These are phyloP conservation scores for Glyphotaelius pellucidus DNA, from an alignment of 2,888 invertebrate genomes.

Conservation along the genomic window DNA sequence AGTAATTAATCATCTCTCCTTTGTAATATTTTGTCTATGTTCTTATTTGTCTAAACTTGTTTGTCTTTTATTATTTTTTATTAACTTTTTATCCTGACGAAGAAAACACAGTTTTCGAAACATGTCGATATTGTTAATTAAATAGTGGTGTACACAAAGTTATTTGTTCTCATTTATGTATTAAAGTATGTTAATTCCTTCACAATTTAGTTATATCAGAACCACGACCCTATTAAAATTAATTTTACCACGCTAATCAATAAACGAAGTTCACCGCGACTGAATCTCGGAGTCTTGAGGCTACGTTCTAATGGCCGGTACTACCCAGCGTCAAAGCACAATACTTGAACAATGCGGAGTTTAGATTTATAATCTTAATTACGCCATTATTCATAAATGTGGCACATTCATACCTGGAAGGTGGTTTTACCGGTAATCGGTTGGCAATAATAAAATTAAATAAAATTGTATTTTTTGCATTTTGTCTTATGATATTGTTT, in stretches of 20 bases:
- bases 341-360: slow-evolving; percentile 30
- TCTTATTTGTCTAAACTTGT: too few species aligned
- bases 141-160: too few species aligned
- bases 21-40: too few species aligned
- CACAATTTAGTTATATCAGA: not conserved
- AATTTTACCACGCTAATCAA: not conserved
- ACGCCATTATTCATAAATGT: slow-evolving; percentile 43
- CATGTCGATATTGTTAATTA: too few species aligned
- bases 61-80: too few species aligned
- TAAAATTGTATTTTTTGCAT: too few species aligned
- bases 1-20: too few species aligned
- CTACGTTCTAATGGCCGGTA: not conserved
- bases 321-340: slow-evolving; percentile 19
- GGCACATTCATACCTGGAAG: slow-evolving; percentile 30
- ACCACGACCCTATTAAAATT: not conserved
- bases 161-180: too few species aligned
- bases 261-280: not conserved
- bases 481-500: too few species aligned
- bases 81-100: too few species aligned
- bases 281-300: not conserved
- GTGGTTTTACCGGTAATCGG: not conserved
- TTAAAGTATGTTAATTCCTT: too few species aligned
- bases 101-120: too few species aligned
- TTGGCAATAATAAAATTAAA: not conserved
- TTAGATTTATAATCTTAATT: slow-evolving; percentile 48